Base-by-base conservation (phyloP, 2,797 vertebrate genomes). In the Typhlichthys eigenmanni region DNA sequence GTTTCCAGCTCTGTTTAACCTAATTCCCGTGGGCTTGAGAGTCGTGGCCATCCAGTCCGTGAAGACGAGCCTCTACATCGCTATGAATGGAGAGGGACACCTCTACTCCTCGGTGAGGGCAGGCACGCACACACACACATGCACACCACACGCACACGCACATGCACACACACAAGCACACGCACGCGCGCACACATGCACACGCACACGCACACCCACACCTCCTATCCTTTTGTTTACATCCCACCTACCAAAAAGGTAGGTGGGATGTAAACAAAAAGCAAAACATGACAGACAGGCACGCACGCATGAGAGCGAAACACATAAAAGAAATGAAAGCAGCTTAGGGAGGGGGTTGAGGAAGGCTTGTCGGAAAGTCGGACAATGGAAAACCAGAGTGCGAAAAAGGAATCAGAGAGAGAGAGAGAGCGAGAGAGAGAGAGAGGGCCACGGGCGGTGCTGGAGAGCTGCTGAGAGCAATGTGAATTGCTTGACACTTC, bases 11-110 rank as follows among this genome's bases (percentile, higher is more conserved):
- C 92, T 98, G 90, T 98, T 98, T 92, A 98, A 97, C 94, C 95
- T 98, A 91, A 96, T 98, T 89, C 96, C 97, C 77, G 96, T 98
- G 92, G 97, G 96, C 85, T 95, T 98, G 82, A 94, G 97, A 72
- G 95, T 98, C 62, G 97, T 98, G 73, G 97, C 97, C 87, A 98
- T 98, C 92, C 97, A 98, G 91, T 97, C 96, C 64, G 96, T 97
- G 86, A 98, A 98, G 93, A 95, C 96, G 12, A 95, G 96, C 72
- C 93, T 98, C 84, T 98, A 98, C 79, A 96, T 98, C 82, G 97
- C 96, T 87, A 95, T 98, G 93, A 98, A 98, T 84, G 95, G 94
- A 92, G 95, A 98, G 93, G 97, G 97, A 78, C 96, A 95, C 90
- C 96, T 98, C 89, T 98, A 98, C 92, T 95, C 96, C 80, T 98